Conservation (phyloP, 2,113 vertebrate genomes). For the Xyrauchen texanus region DNA sequence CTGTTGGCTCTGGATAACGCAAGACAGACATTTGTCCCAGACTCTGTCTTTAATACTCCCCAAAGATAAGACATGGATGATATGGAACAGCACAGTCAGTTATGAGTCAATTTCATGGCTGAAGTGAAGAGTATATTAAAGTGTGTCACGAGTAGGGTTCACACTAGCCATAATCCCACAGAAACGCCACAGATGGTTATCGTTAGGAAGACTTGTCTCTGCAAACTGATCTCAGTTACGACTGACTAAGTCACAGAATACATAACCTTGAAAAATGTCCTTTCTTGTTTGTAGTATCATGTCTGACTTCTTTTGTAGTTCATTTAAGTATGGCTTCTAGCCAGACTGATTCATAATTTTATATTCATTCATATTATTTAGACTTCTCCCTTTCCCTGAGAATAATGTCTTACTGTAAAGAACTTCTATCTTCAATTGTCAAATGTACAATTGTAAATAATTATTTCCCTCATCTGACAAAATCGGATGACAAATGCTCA, state of each 20-base stretch:
- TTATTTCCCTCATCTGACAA: too few relatives aligned
- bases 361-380: not conserved
- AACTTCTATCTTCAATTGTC: too few relatives aligned
- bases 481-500: too few relatives aligned
- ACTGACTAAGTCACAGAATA: slow-evolving; percentile 17
- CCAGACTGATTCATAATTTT: not conserved
- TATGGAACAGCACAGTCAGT: slow-evolving; percentile 36
- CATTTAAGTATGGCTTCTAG: not conserved
- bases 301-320: not conserved
- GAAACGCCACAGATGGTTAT: slow-evolving; percentile 65
- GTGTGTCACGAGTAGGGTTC: slow-evolving; percentile 39
- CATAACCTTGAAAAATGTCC: slow-evolving; percentile 8
- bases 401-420: not conserved
- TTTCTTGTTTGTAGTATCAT: not conserved
- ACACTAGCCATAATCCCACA: slow-evolving; percentile 44
- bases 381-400: not conserved
- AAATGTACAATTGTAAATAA: too few relatives aligned
- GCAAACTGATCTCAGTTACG: slow-evolving; percentile 30
- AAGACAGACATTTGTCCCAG: not conserved
- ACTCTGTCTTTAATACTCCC: not conserved
- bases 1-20: too few relatives aligned
- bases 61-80: slow-evolving; percentile 17
- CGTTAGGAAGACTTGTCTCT: slow-evolving; percentile 28
- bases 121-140: slow-evolving; percentile 59
- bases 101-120: slow-evolving; percentile 67